Evolutionary conservation across 2,113 vertebrate genomes (phyloP), one percentile per base, ranked within the genome.

Genomic region (Sinocyclocheilus anshuiensis): DNA sequence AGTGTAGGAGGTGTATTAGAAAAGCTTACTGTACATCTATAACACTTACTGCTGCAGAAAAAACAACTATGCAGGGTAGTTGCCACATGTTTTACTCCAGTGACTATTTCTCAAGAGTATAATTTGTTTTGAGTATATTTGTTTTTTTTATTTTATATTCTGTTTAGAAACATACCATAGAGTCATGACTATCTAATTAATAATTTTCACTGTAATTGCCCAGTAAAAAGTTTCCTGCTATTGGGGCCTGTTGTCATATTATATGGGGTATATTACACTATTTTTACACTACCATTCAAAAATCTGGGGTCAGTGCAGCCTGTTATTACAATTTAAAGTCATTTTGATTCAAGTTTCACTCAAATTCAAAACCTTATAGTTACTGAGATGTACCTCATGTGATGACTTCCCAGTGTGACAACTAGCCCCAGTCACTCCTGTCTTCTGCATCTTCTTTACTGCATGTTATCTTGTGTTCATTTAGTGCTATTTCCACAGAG

Each of bases 401-500:
- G 20, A 76, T 39, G 22, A 45, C 39, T 50, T 45, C 5, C 22
- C 39, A 5, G 11, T 76, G 55, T 59, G 77, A 39, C 55, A 79
- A 39, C 33, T 36, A 59, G 33, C 53, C 77, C 29, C 1, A 20
- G 26, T 13, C 29, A 59, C 55, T 11, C 18, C 16, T 36, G 0
- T 33, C 26, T 9, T 57, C 33, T 79, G 29, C 12, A 79, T 61
- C 33, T 79, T 59, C 29, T 61, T 65, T 11, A 63, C 36, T 20
- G 57, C 59, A n/a, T 63, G 59, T 61, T 63, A 42, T 42, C 72
- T 55, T 77, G 48, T 55, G 24, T 29, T 33, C 75, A 81, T 26
- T 50, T 67, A 81, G 24, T 81, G 80, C 80, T 20, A 69, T 67
- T 81, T 81, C 57, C 59, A 45, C 36, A 15, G 22, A 80, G 29